A percentile compares a stretch with the other conserved stretches of the same genome.
phyloP scores from a whole-genome alignment of 2,797 vertebrate genomes.

The Gymnothorax reevesii region DNA sequence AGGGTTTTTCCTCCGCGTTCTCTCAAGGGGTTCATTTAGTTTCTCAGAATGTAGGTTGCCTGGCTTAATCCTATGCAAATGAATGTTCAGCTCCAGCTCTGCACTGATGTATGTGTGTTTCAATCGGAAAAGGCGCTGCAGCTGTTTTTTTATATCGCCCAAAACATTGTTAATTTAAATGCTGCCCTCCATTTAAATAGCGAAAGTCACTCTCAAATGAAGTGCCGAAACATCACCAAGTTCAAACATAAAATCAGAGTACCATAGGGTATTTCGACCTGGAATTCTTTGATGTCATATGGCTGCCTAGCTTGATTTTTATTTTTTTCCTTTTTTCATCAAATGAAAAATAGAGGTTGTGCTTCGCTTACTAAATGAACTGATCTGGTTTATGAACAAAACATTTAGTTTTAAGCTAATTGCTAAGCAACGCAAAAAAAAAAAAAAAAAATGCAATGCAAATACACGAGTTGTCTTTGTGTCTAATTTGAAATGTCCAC shows the following conservation, averaged over 20 bases:
- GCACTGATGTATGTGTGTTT: background rate
- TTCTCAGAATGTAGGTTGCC: slow-evolving; percentile 14
- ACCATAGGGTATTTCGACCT: background rate
- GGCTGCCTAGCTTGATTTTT: background rate
- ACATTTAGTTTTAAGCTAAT: background rate
- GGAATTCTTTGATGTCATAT: background rate
- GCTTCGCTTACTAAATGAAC: background rate
- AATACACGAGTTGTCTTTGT: background rate
- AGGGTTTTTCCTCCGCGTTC: background rate
- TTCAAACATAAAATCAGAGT: background rate
- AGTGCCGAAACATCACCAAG: background rate
- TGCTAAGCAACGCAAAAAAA: background rate
- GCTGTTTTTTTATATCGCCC: slow-evolving; percentile 1
- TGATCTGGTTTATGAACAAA: background rate
- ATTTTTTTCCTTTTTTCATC: background rate
- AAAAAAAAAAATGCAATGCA: background rate
- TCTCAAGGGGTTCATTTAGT: slow-evolving; percentile 7
- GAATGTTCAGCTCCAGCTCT: background rate
- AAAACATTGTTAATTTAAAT: background rate
- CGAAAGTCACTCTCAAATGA: background rate
- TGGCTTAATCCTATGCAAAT: slow-evolving; percentile 21
- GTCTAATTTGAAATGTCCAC: background rate
- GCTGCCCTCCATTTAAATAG: background rate
- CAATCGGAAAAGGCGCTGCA: background rate
- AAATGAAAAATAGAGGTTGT: background rate